A percentile compares a stretch with the other conserved stretches of the same genome.
Conservation (phyloP, 2,888 invertebrate genomes). For the Thymelicus acteon region DNA sequence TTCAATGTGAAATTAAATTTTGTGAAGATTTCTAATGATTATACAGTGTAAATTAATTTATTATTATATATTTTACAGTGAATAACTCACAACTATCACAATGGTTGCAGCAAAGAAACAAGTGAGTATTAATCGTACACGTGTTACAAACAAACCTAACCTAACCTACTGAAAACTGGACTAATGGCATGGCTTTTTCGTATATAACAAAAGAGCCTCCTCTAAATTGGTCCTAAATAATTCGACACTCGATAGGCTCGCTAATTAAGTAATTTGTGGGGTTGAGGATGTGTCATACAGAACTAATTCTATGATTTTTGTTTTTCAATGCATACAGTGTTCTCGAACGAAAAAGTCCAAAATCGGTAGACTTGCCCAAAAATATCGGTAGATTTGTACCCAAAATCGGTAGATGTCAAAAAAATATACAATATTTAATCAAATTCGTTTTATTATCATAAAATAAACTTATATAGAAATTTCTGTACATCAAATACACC, state of each 20-base stretch:
- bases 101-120: constrained; percentile 96
- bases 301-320: background rate
- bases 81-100: constrained; percentile 51
- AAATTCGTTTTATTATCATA: no score
- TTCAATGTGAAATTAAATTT: no score
- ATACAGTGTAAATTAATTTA: background rate
- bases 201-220: constrained; percentile 51
- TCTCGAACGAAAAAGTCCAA: no score
- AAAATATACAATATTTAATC: no score
- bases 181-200: constrained; percentile 59
- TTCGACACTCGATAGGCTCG: constrained; percentile 76
- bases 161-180: constrained; percentile 58
- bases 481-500: no score
- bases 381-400: no score
- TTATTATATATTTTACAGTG: constrained; percentile 47
- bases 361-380: no score
- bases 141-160: constrained; percentile 21
- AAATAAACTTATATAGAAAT: no score
- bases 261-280: constrained; percentile 66
- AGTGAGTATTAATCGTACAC: constrained; percentile 77
- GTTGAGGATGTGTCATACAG: constrained; percentile 74
- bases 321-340: no score
- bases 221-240: constrained; percentile 61
- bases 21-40: no score
- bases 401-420: no score